phyloP scores from a whole-genome alignment of 2,113 vertebrate genomes.

The Stegastes partitus region DNA sequence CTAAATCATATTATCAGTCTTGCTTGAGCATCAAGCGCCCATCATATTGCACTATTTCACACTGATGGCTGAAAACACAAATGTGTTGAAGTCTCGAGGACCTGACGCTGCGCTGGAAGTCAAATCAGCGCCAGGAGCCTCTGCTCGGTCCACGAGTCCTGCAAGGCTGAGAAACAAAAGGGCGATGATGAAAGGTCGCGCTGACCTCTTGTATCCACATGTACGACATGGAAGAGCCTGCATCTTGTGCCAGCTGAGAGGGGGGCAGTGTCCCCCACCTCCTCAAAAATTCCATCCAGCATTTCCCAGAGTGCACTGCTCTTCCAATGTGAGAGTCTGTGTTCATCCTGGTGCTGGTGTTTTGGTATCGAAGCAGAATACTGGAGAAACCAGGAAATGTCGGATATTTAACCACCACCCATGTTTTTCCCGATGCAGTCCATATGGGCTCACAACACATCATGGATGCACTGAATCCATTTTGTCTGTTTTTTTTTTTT shows the following conservation, averaged over 20 bases:
- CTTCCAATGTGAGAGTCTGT: slow-evolving; percentile 76
- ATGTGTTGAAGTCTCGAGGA: slow-evolving; percentile 81
- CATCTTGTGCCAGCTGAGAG: slow-evolving; percentile 69
- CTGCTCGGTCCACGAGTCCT: slow-evolving; percentile 72
- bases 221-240: slow-evolving; percentile 77
- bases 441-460: slow-evolving; percentile 64
- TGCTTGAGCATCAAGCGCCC: slow-evolving; percentile 87
- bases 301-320: slow-evolving; percentile 79
- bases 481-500: slow-evolving; percentile 47
- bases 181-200: slow-evolving; percentile 69
- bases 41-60: slow-evolving; percentile 84
- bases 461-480: slow-evolving; percentile 40
- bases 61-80: slow-evolving; percentile 84
- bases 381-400: slow-evolving; percentile 58
- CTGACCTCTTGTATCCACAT: slow-evolving; percentile 63
- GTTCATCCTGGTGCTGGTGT: slow-evolving; percentile 74
- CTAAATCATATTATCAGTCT: slow-evolving; percentile 77
- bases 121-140: slow-evolving; percentile 70
- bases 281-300: slow-evolving; percentile 56
- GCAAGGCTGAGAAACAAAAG: slow-evolving; percentile 82
- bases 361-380: slow-evolving; percentile 66
- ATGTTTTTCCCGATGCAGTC: slow-evolving; percentile 79
- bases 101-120: slow-evolving; percentile 72
- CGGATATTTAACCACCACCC: slow-evolving; percentile 24
- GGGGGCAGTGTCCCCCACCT: background rate